These are phyloP conservation scores for Pristionchus arcanus DNA, from an alignment of 2,888 invertebrate species.

Conservation along the genomic window DNA sequence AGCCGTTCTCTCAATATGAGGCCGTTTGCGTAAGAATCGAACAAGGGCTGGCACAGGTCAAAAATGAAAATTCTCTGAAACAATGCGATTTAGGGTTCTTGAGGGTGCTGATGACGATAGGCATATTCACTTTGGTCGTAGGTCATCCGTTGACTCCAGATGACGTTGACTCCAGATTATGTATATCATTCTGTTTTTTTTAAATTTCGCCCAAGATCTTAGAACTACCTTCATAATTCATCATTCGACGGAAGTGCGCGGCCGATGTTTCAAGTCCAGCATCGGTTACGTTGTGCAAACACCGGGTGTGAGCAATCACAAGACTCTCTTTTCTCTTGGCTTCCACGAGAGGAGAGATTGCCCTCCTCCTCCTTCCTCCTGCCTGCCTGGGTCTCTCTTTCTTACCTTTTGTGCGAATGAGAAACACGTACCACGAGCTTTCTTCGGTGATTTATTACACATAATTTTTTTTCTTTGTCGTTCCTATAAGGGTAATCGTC, in stretches of 20 bases:
- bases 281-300: constrained; percentile 6
- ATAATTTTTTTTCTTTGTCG: no score
- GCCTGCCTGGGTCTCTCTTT: background rate
- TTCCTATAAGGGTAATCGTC: no score
- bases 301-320: constrained; percentile 24
- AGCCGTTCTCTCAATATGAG: no score
- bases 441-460: background rate
- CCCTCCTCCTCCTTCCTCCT: background rate
- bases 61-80: no score
- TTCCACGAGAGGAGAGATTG: background rate
- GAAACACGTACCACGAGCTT: background rate
- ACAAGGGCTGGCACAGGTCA: no score
- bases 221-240: background rate
- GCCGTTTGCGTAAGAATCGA: no score
- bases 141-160: no score
- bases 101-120: no score
- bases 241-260: background rate
- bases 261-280: background rate
- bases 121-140: no score
- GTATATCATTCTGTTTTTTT: no score
- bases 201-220: background rate
- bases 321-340: constrained; percentile 3
- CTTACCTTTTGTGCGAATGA: background rate
- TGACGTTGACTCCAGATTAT: no score
- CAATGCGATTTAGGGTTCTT: no score